A percentile compares a stretch with the other conserved stretches of the same genome.
These are phyloP conservation scores for Emys orbicularis DNA, from an alignment of 2,797 vertebrate species.

Conservation along the genomic window DNA sequence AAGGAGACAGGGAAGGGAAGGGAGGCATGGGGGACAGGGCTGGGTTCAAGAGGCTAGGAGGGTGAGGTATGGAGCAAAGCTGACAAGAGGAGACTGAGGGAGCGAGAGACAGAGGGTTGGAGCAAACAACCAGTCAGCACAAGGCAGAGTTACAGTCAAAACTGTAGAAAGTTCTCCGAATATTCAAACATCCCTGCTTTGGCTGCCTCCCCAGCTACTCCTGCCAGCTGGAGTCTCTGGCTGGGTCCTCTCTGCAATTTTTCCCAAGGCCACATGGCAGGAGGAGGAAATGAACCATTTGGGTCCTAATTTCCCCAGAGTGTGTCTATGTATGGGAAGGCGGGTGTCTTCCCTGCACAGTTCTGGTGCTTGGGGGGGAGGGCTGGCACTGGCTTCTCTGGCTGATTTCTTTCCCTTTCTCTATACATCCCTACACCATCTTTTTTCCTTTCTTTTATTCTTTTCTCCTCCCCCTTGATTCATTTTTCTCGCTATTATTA, in stretches of 20 bases:
- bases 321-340: neutral
- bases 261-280: neutral
- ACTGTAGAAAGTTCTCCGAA: neutral
- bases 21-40: neutral
- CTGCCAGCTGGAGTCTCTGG: neutral
- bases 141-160: no score
- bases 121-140: neutral
- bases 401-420: neutral
- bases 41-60: neutral
- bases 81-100: neutral
- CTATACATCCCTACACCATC: accelerated
- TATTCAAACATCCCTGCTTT: neutral
- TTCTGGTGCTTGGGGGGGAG: neutral
- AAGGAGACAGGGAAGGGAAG: neutral
- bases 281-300: neutral
- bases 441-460: neutral
- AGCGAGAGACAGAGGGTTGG: neutral
- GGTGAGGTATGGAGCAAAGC: neutral
- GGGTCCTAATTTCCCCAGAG: neutral
- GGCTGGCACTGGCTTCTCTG: neutral
- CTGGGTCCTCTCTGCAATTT: neutral
- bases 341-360: neutral
- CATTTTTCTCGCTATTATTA: neutral
- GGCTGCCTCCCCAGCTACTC: neutral
- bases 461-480: neutral